Conservation (phyloP, 2,113 vertebrate genomes). For the Microtus montanus region DNA sequence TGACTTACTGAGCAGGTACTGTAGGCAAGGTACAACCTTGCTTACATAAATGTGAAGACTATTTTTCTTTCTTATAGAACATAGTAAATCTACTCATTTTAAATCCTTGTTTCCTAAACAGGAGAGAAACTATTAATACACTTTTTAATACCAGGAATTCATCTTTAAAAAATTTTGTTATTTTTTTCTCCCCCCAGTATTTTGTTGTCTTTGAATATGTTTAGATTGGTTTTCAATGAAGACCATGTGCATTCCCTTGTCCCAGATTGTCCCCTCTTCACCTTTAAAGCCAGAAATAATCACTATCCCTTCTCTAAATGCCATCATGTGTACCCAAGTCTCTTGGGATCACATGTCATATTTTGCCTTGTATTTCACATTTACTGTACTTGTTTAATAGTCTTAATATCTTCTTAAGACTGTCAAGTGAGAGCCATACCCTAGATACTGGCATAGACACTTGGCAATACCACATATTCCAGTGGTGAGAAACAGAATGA, state of each 20-base stretch:
- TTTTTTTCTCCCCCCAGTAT: neutral
- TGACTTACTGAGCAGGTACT: neutral
- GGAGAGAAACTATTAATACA: neutral
- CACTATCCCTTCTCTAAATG: neutral
- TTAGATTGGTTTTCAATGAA: neutral
- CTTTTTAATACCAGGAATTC: neutral
- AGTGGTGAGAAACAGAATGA: neutral
- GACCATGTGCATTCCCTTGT: neutral
- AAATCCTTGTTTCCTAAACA: neutral
- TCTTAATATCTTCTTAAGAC: neutral
- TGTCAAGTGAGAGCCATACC: neutral
- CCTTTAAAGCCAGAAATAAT: neutral
- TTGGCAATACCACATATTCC: neutral
- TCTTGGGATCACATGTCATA: neutral
- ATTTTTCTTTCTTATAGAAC: neutral
- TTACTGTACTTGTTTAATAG: neutral
- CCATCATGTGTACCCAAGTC: neutral
- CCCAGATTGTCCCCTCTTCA: neutral
- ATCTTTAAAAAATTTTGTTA: neutral
- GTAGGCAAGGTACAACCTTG: neutral
- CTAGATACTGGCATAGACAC: neutral
- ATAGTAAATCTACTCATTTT: neutral
- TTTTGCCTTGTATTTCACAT: constrained; percentile 2
- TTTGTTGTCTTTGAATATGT: neutral
- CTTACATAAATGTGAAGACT: neutral